Base-by-base conservation (phyloP, 2,888 invertebrate genomes). In the Ceraclea dissimilis region DNA sequence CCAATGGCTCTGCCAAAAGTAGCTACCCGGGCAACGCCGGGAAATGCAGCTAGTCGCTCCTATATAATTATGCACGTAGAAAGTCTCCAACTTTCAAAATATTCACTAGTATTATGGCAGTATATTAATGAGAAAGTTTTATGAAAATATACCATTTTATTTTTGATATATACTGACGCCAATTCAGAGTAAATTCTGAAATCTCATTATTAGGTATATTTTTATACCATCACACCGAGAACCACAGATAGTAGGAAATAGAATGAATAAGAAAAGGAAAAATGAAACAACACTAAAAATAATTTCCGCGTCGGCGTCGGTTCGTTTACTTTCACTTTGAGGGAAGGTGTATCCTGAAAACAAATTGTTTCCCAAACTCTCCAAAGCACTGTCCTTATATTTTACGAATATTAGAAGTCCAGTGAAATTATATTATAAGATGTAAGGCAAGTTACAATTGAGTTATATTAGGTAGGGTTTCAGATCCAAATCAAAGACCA, bases 201-300 rank as follows among this genome's bases (percentile, higher is more conserved):
- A 39, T 39, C 39, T 39, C 39, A 39, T 39, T 39, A 39, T 39
- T 39, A 39, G 4, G 4, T n/a, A 39, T 16, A 13, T n/a, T n/a
- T n/a, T n/a, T n/a, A n/a, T n/a, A n/a, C n/a, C n/a, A 26, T 6
- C 26, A 26, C 10, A 26, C 4, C 26, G 10, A 26, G 10, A 26
- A 26, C 26, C 26, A 26, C 26, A 26, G 26, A 26, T 6, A 26
- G 26, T 4, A 16, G 39, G 39, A 5, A 39, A 39, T 4, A 39
- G 8, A 39, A 39, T 39, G 39, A 39, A 39, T 39, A 39, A 39
- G 39, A 13, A 39, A 13, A 39, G 39, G 13, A 39, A 39, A 39
- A 39, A 39, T 39, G 39, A 39, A 39, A 39, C 16, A 39, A 39
- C 39, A 39, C 39, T 39, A 39, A 39, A 39, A 39, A 39, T 39